phyloP scores from a whole-genome alignment of 2,888 invertebrate genomes.

The Nasonovia ribisnigri region DNA sequence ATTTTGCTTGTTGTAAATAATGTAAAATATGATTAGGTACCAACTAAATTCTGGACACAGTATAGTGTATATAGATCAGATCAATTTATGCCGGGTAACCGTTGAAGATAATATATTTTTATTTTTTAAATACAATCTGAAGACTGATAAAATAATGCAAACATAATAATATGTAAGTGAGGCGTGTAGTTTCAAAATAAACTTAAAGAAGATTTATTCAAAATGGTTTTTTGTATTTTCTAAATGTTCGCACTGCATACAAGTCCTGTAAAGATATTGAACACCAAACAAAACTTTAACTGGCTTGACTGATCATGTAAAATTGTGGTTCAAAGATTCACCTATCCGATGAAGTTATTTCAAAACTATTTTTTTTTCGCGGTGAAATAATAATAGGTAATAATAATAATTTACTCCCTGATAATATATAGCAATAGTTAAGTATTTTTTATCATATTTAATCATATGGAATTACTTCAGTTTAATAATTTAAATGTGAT shows the following conservation, averaged over 20 bases:
- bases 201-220: not conserved
- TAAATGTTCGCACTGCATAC: not conserved
- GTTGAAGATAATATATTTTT: no score
- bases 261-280: constrained; percentile 20
- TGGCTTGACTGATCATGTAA: not conserved
- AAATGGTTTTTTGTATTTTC: constrained; percentile 10
- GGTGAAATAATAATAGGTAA: not conserved
- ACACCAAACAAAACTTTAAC: not conserved
- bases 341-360: not conserved
- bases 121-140: no score
- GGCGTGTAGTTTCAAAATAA: not conserved
- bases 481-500: not conserved
- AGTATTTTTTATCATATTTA: not conserved
- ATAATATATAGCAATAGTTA: not conserved
- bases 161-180: not conserved
- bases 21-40: not conserved
- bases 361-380: not conserved
- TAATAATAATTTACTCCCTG: not conserved
- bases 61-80: not conserved
- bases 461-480: not conserved
- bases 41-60: no score
- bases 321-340: constrained; percentile 2
- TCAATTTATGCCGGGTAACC: no score
- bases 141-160: not conserved
- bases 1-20: not conserved